Evolutionary conservation across 2,113 vertebrate genomes (phyloP), one percentile per base, ranked within the genome.

Genomic region (Pandion haliaetus): DNA sequence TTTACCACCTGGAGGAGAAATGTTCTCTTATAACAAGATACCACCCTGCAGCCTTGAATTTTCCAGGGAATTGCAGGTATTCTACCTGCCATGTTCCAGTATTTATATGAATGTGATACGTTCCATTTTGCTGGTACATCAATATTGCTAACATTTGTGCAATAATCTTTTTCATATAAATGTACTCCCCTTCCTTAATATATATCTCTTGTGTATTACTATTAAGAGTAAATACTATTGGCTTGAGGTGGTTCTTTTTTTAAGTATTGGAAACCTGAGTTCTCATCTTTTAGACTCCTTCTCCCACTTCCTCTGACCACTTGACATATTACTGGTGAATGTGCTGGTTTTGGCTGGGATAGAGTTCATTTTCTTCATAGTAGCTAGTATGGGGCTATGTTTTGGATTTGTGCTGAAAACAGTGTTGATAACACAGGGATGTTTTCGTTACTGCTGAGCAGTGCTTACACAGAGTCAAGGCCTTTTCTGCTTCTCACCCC

Each of bases 381-480:
- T 40, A n/a, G 10, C 10, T 24, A 21, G 2, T 32, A 38, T 0
- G 0, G 18, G 14, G 17, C 8, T 40, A 4, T 50, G 49, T 5
- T 74, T 74, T 57, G 32, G 26, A 26, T 70, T 69, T 40, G 5
- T 58, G 36, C 31, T 58, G 57, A n/a, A 82, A 82, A 26, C 19
- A 65, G 19, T 1, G 1, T 59, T 34, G 28, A 59, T 34, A n/a
- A 18, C 8, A 21, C 19, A 40, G 20, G 4, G 13, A 16, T 52
- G 4, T 71, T 83, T 66, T 47, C 40, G 52, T 83, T 67, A 54
- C 15, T 65, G 24, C 25, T 32, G 32, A 52, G 29, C 36, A 71
- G 57, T 1, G 0, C 50, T 77, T 16, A 10, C 24, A 50, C 44
- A 49, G 24, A 8, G 25, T 14, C 18, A 36, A 36, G 67, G 42